These are phyloP conservation scores for Laticauda laticaudata DNA, from an alignment of 2,113 vertebrate genomes.

Conservation along the genomic window DNA sequence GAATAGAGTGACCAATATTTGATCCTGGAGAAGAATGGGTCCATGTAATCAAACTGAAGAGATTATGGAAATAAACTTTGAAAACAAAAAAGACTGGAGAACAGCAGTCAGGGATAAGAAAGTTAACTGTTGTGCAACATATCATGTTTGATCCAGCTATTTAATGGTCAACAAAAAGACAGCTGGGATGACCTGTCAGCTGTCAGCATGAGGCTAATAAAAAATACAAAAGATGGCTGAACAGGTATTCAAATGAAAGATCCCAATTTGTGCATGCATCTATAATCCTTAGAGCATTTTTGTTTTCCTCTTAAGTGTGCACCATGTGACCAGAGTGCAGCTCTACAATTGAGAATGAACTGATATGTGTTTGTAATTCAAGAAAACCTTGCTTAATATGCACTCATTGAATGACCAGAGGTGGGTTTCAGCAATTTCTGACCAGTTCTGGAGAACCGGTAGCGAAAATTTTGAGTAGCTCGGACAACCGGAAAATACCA, in stretches of 20 bases:
- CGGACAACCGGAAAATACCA: too few species aligned
- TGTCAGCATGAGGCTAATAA: not conserved
- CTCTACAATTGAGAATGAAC: not conserved
- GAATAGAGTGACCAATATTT: not conserved
- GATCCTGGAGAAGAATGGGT: not conserved
- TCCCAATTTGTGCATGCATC: not conserved
- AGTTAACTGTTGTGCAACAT: not conserved
- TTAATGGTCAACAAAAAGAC: not conserved
- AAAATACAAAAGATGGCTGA: not conserved
- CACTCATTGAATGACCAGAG: not conserved
- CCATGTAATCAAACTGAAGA: not conserved
- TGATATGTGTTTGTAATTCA: not conserved
- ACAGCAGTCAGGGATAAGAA: not conserved
- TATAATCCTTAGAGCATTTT: not conserved
- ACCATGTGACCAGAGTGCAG: not conserved
- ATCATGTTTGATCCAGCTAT: not conserved
- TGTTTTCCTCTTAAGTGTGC: not conserved
- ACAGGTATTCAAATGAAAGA: not conserved
- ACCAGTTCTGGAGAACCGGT: too few species aligned
- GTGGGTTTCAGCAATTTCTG: too few species aligned
- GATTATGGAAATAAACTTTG: not conserved
- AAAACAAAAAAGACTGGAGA: not conserved
- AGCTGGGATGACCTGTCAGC: not conserved
- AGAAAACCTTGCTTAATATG: not conserved
- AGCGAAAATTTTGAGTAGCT: too few species aligned